These are phyloP conservation scores for Callocephalon fimbriatum DNA, from an alignment of 2,113 vertebrate species.

Conservation along the genomic window DNA sequence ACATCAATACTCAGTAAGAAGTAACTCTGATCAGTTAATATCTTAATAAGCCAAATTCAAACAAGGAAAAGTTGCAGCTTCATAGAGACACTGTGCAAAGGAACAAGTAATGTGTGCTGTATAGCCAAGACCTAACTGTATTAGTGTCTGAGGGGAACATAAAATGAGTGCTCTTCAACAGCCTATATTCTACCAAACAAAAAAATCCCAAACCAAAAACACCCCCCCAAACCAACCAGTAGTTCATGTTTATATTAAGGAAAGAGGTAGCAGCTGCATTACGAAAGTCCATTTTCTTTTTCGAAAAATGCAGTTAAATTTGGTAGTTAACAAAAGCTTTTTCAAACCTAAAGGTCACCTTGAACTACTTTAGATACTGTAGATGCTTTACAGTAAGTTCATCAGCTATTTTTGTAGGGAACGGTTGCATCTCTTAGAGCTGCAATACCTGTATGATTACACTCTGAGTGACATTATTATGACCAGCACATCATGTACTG, in stretches of 20 bases:
- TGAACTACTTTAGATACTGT: background rate
- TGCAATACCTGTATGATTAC: background rate
- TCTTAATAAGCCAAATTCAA: background rate
- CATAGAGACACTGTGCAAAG: background rate
- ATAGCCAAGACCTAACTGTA: background rate
- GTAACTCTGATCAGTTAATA: background rate
- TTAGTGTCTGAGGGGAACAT: background rate
- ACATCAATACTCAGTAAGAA: background rate
- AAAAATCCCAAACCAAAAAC: background rate
- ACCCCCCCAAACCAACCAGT: accelerated
- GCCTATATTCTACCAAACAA: background rate
- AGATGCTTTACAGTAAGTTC: background rate
- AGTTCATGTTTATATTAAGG: background rate
- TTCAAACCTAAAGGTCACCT: background rate
- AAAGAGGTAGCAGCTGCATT: background rate
- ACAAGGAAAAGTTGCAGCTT: background rate
- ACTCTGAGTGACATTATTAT: background rate
- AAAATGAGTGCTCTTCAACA: background rate
- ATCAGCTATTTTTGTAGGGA: background rate
- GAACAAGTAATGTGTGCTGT: background rate
- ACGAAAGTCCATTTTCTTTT: background rate
- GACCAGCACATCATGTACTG: background rate
- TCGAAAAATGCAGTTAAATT: background rate
- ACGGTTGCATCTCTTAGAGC: background rate
- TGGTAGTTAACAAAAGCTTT: background rate